Conservation (phyloP, 2,888 invertebrate species). For the Trisateles emortualis region DNA sequence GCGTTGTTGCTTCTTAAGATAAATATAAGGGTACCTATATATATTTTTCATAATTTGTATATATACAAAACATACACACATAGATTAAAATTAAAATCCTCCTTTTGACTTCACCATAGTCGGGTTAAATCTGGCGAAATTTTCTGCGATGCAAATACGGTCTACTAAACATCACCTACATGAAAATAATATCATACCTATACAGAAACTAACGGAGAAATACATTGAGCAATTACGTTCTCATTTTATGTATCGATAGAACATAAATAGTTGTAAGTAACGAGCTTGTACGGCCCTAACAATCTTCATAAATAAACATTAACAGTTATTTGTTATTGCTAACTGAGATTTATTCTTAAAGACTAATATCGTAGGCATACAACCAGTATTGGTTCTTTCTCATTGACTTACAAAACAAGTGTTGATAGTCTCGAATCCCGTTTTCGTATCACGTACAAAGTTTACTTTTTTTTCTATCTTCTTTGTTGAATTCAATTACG, state of each 20-base stretch:
- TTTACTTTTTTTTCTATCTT: slow-evolving; percentile 80
- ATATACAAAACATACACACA: too few relatives aligned
- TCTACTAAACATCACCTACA: background rate
- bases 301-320: slow-evolving; percentile 43
- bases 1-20: too few relatives aligned
- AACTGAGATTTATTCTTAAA: slow-evolving; percentile 43
- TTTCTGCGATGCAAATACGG: background rate
- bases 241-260: slow-evolving; percentile 26
- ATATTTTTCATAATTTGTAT: too few relatives aligned
- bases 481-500: slow-evolving; percentile 80
- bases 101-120: too few relatives aligned
- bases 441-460: slow-evolving; percentile 76
- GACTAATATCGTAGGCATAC: slow-evolving; percentile 38
- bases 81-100: too few relatives aligned
- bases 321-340: slow-evolving; percentile 42
- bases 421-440: slow-evolving; percentile 66
- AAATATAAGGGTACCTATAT: too few relatives aligned
- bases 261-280: slow-evolving; percentile 38
- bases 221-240: slow-evolving; percentile 20
- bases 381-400: slow-evolving; percentile 52
- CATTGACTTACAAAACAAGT: slow-evolving; percentile 77
- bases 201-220: slow-evolving; percentile 8
- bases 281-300: slow-evolving; percentile 24
- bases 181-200: too few relatives aligned
- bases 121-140: too few relatives aligned